phyloP scores from a whole-genome alignment of 2,113 vertebrate species.

The Sitta europaea region DNA sequence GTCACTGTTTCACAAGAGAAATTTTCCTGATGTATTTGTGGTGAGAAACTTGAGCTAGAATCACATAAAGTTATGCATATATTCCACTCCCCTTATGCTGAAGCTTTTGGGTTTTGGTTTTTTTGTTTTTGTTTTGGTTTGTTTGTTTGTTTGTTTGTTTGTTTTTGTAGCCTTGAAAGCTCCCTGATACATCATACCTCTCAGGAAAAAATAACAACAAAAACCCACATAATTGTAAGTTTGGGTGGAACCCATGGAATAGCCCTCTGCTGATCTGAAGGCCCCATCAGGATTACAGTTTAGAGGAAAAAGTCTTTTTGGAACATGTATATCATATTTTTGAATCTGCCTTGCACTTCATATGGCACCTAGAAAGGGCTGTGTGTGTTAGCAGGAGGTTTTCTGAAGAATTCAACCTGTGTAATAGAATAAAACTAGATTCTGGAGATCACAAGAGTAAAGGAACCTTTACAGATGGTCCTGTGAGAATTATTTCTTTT shows the following conservation, averaged over 20 bases:
- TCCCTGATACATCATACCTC: neutral
- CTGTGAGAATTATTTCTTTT: neutral
- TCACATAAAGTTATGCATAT: neutral
- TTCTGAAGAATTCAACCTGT: neutral
- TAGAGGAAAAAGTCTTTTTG: neutral
- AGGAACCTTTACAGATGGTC: neutral
- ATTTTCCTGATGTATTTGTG: neutral
- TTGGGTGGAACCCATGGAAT: neutral
- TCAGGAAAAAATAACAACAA: neutral
- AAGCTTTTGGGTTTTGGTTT: neutral
- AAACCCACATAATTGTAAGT: neutral
- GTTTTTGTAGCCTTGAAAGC: neutral
- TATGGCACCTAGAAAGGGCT: neutral
- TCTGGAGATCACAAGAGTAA: neutral
- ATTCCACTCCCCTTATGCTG: neutral
- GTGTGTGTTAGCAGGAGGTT: neutral
- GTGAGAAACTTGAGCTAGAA: neutral
- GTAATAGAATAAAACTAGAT: neutral
- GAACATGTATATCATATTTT: neutral
- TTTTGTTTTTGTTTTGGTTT: neutral
- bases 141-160: too few relatives aligned
- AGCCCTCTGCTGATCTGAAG: neutral
- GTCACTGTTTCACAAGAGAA: neutral
- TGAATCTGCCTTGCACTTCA: neutral
- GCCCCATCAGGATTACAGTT: neutral